Evolutionary conservation across 2,888 invertebrate genomes (phyloP), one percentile per base, ranked within the genome.

Genomic region (Dryocosmus kuriphilus): DNA sequence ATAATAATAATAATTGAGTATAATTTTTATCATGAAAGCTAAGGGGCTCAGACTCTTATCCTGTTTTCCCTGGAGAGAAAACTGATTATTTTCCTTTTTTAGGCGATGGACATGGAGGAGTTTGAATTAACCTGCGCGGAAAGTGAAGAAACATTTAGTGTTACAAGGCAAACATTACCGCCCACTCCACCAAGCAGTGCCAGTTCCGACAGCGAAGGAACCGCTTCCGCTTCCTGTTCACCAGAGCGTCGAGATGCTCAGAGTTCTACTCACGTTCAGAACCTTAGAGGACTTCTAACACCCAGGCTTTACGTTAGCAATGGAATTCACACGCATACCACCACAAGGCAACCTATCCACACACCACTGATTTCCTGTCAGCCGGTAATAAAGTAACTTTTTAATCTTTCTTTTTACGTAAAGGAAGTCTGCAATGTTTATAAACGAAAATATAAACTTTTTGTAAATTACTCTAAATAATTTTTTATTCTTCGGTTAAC

Each of bases 141-240:
- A 71, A 86, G 84, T 46, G 87, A 86, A 41, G 79, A 79, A 57
- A 85, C 81, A 65, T 80, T 82, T 30, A 85, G 84, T 38, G 81
- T 81, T 14, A 86, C 87, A 46, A 83, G 88, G 71, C 87, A 88
- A 76, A 93, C 94, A 88, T 93, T 98, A 82, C 98, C 98, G 6
- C 97, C 98, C 19, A 98, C 98, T 80, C 98, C 98, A 63, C 97
- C 98, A 11, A 97, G 96, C 78, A 94, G 95, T 82, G 95, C 95
- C 24, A 96, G 96, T 85, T 96, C 96, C 78, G 96, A 96, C 90
- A 96, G 96, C 89, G 96, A 96, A 91, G 96, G 96, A 86, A 95
- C 95, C 88, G 94, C 95, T 77, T 94, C 95, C 75, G 93, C 94
- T 85, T 94, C 95, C 79, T 91, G 91, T 75, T 91, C 91, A 41